A percentile compares a stretch with the other conserved stretches of the same genome.
Conservation (phyloP, 2,113 vertebrate genomes). For the Mastomys natalensis region DNA sequence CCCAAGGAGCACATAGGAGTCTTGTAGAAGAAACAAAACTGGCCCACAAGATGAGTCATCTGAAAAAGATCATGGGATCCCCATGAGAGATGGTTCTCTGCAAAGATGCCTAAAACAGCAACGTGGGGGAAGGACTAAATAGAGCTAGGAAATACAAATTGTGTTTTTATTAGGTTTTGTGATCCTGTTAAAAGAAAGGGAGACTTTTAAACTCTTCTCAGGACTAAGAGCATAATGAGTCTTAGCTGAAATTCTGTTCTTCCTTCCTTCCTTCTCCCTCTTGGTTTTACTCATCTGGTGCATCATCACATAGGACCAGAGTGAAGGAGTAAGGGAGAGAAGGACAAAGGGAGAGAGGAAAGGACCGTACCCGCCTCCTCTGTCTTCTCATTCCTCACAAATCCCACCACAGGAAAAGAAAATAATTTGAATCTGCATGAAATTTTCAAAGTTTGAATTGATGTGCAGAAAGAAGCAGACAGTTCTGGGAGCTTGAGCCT, state of each 20-base stretch:
- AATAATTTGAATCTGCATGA: neutral
- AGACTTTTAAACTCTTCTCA: neutral
- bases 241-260: neutral
- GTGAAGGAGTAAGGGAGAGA: neutral
- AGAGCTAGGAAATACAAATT: neutral
- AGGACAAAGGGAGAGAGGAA: neutral
- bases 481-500: neutral
- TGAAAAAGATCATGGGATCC: neutral
- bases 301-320: neutral
- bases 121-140: neutral
- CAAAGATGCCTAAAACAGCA: neutral
- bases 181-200: neutral
- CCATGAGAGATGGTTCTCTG: neutral
- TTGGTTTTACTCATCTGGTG: neutral
- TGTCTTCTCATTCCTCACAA: neutral
- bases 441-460: constrained; percentile 3
- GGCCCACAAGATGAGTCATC: neutral
- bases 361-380: neutral
- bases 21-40: neutral
- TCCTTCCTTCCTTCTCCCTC: neutral
- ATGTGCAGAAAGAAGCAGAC: neutral
- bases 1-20: neutral
- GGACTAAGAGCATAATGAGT: neutral
- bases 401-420: neutral
- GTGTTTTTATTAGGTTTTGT: neutral